Base-by-base conservation (phyloP, 92 coral and sea anemone species). In the Porites evermanni region DNA sequence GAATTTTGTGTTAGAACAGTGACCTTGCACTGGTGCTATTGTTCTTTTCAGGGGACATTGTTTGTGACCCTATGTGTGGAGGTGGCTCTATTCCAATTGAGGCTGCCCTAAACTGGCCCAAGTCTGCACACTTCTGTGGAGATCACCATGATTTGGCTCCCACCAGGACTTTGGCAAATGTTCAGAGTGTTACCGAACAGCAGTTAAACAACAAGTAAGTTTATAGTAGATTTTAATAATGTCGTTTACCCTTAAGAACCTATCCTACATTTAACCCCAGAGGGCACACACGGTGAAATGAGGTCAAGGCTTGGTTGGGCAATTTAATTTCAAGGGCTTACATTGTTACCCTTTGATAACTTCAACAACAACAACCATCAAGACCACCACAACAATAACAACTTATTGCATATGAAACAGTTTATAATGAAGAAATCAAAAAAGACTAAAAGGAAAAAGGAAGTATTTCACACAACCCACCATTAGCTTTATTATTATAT, bases 1-100 rank as follows among this genome's bases (percentile, higher is more conserved):
- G 18, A 12, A n/a, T 21, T 74, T 14, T 17, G 2, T 12, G 20
- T 53, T 53, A 11, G 14, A 44, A 72, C 44, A 7, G 14, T 32
- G 21, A 20, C 24, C 51, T 16, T 2, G 7, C 61, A 7, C 12
- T 53, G 47, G 8, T 60, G 10, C 19, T 9, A 14, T 38, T 38
- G 44, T 38, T 56, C 26, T 51, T 84, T 21, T 58, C 82, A 97
- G 99, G 99, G 79, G 99, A 97, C 67, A 88, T 95, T 56, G 98
- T 97, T 20, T 97, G 99, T 91, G 99, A 97, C 58, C 99, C 99
- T 4, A 90, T 97, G 94, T 91, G 99, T 80, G 99, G 99, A 0
- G 98, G 99, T 66, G 99, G 99, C 2, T 95, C 99, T 8, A 93
- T 97, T 79, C 91, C 98, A 1, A 83, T 97, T 65, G 99, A 97